Base-by-base conservation (phyloP, 2,797 vertebrate species). In the Xiphophorus birchmanni region DNA sequence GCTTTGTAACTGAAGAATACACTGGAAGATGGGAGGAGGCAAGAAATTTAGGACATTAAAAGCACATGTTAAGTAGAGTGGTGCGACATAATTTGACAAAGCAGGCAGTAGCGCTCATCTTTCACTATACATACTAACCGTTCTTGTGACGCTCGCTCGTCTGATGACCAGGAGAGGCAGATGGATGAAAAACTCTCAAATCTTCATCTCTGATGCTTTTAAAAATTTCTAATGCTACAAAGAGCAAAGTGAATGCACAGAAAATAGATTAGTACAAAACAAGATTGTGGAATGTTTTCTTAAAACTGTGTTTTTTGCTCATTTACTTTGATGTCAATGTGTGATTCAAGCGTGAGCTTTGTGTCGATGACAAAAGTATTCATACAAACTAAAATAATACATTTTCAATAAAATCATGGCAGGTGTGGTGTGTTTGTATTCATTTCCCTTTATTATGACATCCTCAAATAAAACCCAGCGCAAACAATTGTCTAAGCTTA, bases 191-290 rank as follows among this genome's bases (percentile, higher is more conserved):
- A 9, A 48, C 2, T 0, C 4, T 71, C 35, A 71, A 84, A 9
- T 82, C 12, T 23, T 76, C 23, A 54, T 60, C 60, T 50, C 50
- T 81, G 29, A 92, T 71, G 5, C n/a, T 78, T 72, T 90, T 80
- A n/a, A 95, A 73, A 0, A 92, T 52, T 58, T 88, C 2, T 37
- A 95, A 78, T 71, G 94, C 95, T 96, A 73, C 23, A 71, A 79
- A 84, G 75, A 73, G 7, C 0, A 88, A 83, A 76, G 18, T 74
- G 21, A 82, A 42, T 74, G 74, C 2, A 73, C 2, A 69, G 0
- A 8, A 10, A 21, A 2, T 42, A n/a, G 23, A 44, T 72, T 17
- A 72, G 69, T 21, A 72, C 40, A 72, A 72, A 72, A 71, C 8
- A 37, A 23, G 65, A 42, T 26, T 69, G 63, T 37, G 58, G 10